Evolutionary conservation across 1,140 invertebrate genomes (phyloP).

Genomic region (Bombus soroeensis): DNA sequence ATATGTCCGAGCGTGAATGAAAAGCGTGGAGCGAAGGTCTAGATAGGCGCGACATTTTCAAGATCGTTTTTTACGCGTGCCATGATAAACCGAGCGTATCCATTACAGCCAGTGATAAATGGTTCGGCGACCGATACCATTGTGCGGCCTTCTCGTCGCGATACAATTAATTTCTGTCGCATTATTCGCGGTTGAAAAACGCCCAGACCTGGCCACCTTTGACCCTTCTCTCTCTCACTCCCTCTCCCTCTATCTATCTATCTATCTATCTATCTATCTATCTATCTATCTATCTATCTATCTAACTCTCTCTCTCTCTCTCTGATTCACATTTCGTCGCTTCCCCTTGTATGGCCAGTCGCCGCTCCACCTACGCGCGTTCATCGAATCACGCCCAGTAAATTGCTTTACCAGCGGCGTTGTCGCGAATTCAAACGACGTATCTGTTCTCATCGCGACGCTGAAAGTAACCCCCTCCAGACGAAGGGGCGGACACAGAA

Average conservation of each 20-base stretch:
- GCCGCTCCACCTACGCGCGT: not conserved
- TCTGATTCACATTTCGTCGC: conserved; percentile 5
- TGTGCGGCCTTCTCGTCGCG: not conserved
- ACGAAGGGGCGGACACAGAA: not conserved
- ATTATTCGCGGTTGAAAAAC: conserved; percentile 52
- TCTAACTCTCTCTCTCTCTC: not conserved
- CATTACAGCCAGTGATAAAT: conserved; percentile 49
- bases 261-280: no score
- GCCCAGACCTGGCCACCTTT: not conserved
- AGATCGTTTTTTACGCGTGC: conserved; percentile 39
- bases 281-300: not conserved
- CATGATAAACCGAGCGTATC: conserved; percentile 50
- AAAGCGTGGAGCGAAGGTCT: not conserved
- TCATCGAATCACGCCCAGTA: conserved; percentile 27
- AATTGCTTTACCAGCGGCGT: conserved; percentile 20
- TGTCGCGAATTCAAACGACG: conserved; percentile 27
- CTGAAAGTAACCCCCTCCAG: conserved; percentile 21
- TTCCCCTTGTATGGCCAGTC: not conserved
- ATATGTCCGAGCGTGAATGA: conserved; percentile 10
- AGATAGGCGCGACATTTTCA: conserved; percentile 40
- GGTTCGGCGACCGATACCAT: conserved; percentile 1
- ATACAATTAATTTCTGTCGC: conserved; percentile 52
- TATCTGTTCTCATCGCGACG: not conserved
- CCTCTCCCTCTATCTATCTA: fast-evolving
- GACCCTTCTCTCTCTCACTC: not conserved